Conservation (phyloP, 2,888 invertebrate species). For the Harpagoxenus sublaevis region DNA sequence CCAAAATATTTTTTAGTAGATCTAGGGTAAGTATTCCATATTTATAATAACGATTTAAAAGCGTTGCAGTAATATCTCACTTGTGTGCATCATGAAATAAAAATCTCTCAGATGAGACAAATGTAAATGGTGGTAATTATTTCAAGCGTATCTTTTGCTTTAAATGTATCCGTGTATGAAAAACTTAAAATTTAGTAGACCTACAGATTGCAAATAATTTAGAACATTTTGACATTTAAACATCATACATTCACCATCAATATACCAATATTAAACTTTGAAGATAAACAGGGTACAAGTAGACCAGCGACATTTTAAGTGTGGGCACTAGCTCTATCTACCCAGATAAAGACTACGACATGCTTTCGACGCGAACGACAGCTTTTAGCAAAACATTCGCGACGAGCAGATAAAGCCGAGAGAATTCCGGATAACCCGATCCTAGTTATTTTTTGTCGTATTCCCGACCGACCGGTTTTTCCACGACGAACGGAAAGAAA, state of each 20-base stretch:
- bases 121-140: neutral
- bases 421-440: slow-evolving; percentile 16
- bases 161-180: slow-evolving; percentile 13
- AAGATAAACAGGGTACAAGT: slow-evolving; percentile 59
- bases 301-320: neutral
- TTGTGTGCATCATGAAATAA: neutral
- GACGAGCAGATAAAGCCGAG: slow-evolving; percentile 50
- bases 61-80: neutral
- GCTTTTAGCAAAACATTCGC: slow-evolving; percentile 39
- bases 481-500: neutral
- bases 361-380: slow-evolving; percentile 55
- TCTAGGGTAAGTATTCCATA: too few species aligned
- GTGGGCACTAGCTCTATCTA: slow-evolving; percentile 7
- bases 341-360: slow-evolving; percentile 50
- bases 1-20: neutral
- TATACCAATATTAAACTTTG: slow-evolving; percentile 61
- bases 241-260: slow-evolving; percentile 34
- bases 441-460: slow-evolving; percentile 37
- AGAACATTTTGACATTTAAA: slow-evolving; percentile 28
- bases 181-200: slow-evolving; percentile 16
- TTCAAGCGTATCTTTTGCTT: neutral
- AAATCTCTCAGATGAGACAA: slow-evolving; percentile 12
- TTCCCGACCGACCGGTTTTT: slow-evolving; percentile 24
- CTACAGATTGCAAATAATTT: slow-evolving; percentile 35
- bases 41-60: neutral